Percentiles rank a stretch among this genome's conserved stretches.
Evolutionary conservation across 2,113 vertebrate genomes (phyloP).

Genomic region (Piprites chloris): DNA sequence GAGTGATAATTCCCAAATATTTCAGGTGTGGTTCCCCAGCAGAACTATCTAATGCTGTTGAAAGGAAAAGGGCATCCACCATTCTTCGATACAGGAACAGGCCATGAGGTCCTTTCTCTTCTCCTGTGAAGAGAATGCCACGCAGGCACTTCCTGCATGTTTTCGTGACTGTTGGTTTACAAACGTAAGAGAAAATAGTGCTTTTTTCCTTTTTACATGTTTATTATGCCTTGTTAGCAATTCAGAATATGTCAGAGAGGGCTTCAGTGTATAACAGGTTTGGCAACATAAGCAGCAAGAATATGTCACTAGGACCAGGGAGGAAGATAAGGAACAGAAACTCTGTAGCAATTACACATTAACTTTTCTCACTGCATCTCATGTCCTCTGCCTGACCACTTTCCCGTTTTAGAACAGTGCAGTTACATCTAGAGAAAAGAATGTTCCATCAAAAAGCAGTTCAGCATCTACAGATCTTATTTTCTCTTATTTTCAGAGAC

Average conservation of each 20-base stretch:
- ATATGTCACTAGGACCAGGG: background rate
- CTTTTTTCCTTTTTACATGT: background rate
- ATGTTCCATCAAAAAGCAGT: background rate
- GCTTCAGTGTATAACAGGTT: background rate
- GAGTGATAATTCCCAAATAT: background rate
- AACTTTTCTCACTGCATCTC: background rate
- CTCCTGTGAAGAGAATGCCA: background rate
- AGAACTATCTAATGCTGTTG: background rate
- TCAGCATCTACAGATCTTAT: background rate
- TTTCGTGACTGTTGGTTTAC: background rate
- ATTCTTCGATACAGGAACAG: background rate
- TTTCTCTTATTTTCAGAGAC: background rate
- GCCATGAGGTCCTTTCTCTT: background rate
- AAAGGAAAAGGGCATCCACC: background rate
- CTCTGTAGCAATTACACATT: background rate
- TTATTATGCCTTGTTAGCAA: background rate
- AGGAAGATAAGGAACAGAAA: background rate
- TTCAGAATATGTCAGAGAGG: background rate
- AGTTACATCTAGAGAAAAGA: background rate
- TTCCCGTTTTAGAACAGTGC: background rate
- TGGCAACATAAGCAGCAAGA: conserved; percentile 6
- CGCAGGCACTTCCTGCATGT: fast-evolving
- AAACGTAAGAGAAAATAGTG: background rate
- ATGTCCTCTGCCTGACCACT: background rate
- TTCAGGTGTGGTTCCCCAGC: background rate